A percentile compares a stretch with the other conserved stretches of the same genome.
These are phyloP conservation scores for Antechinus flavipes DNA, from an alignment of 2,113 vertebrate species.

Conservation along the genomic window DNA sequence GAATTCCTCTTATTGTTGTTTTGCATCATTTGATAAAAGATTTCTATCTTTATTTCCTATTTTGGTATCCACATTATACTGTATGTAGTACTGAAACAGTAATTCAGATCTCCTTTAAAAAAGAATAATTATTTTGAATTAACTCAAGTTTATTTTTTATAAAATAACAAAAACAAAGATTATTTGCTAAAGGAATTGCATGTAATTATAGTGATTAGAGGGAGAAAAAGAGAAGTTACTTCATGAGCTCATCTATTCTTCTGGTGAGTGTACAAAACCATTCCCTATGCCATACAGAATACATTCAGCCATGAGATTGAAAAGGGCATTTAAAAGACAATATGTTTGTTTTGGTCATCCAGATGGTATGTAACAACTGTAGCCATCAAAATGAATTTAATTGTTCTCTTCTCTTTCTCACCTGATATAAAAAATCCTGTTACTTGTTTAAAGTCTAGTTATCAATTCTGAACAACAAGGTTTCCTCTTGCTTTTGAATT, in stretches of 20 bases:
- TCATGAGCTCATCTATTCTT: slow-evolving; percentile 30
- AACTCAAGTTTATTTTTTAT: slow-evolving; percentile 46
- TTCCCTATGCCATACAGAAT: slow-evolving; percentile 54
- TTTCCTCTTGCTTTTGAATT: slow-evolving; percentile 1
- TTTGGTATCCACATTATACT: neutral
- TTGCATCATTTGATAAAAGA: neutral
- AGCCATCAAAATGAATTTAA: neutral
- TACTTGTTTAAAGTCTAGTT: neutral
- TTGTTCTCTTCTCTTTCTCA: too few species aligned
- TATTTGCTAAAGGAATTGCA: slow-evolving; percentile 33
- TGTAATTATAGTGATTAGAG: slow-evolving; percentile 47
- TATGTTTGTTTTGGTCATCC: slow-evolving; percentile 33
- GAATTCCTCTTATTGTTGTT: neutral
- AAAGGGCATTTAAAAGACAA: slow-evolving; percentile 13
- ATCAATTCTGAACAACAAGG: slow-evolving; percentile 3
- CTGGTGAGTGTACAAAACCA: slow-evolving; percentile 30
- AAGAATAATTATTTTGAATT: slow-evolving; percentile 42
- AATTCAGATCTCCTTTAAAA: slow-evolving; percentile 14
- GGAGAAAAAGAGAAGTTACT: slow-evolving; percentile 8
- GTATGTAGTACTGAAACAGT: neutral
- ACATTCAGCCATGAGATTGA: neutral
- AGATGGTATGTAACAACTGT: neutral
- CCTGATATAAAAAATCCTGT: neutral
- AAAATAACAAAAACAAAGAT: slow-evolving; percentile 15
- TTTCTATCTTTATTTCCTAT: slow-evolving; percentile 10